Percentiles rank a stretch among this genome's conserved stretches.
Evolutionary conservation across 2,888 invertebrate species (phyloP).

Genomic region (Eugnorisma glareosa): DNA sequence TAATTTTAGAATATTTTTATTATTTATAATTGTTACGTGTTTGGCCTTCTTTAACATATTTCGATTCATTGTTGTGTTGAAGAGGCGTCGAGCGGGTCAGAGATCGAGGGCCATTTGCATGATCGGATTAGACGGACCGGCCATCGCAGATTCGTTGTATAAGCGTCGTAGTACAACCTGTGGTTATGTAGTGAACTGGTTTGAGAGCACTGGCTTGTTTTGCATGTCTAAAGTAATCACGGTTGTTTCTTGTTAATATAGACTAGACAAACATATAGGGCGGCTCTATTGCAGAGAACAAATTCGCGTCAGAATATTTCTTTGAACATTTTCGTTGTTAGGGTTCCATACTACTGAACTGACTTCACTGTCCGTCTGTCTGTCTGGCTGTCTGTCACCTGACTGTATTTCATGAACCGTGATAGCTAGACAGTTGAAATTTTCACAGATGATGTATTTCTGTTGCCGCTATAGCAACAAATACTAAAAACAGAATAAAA

Average conservation of each 20-base stretch:
- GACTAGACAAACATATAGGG: not conserved
- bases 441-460: too few species aligned
- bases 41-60: constrained; percentile 20
- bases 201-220: not conserved
- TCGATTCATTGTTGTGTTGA: not conserved
- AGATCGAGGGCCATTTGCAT: constrained; percentile 64
- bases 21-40: too few species aligned
- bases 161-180: not conserved
- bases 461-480: too few species aligned
- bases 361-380: too few species aligned
- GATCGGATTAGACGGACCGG: constrained; percentile 58
- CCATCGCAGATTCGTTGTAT: constrained; percentile 48
- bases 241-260: not conserved
- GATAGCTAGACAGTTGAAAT: too few species aligned
- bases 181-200: not conserved
- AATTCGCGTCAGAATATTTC: not conserved
- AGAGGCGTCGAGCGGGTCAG: constrained; percentile 55
- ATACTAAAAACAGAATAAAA: too few species aligned
- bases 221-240: constrained; percentile 6
- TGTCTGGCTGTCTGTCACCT: too few species aligned
- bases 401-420: too few species aligned
- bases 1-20: not conserved
- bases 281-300: not conserved
- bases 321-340: not conserved
- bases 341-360: too few species aligned